Base-by-base conservation (phyloP, 2,113 vertebrate species). In the Campylomormyrus tamandua region DNA sequence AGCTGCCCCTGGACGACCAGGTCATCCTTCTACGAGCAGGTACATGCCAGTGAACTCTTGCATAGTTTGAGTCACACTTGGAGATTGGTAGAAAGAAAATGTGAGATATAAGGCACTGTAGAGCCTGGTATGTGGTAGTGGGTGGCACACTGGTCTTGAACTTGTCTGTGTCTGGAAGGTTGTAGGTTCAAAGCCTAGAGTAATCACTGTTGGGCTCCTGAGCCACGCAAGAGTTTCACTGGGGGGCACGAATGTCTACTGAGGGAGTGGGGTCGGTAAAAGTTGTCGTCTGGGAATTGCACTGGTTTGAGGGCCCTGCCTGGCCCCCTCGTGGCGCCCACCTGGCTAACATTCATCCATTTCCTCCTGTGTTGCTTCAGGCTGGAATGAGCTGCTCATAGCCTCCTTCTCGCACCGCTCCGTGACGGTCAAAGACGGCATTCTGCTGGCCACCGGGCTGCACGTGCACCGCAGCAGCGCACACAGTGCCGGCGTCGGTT, bases 381-480 rank as follows among this genome's bases (percentile, higher is more conserved):
- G 97, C 35, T 97, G 97, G 97, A 97, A 97, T 0, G 97, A 97
- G 83, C 91, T 97, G 93, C 96, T 97, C 8, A 97, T 97, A 4
- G 97, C 97, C 70, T 97, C 97, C 0, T 97, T 97, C 92, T 97
- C 97, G 58, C 97, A 97, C 84, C 97, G 97, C 89, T 97, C 97
- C 0, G 96, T 97, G 45, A 96, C 96, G 0, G 96, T 97, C 74
- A 96, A 97, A 91, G 97, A 97, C 0, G 97, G 97, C 39, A 97
- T 97, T 89, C 95, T 97, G 0, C 93, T 97, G 91, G 97, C 97
- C 92, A 97, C 97, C 0, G 97, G 97, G 0, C 92, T 97, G 66
- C 97, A 97, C 0, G 97, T 97, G 49, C 97, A 97, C 88, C 95
- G 97, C 53, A 97, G 95, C 93, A 97, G 97, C 0, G 97, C 97